These are phyloP conservation scores for Andricus grossulariae DNA, from an alignment of 1,140 invertebrate species.

Conservation along the genomic window DNA sequence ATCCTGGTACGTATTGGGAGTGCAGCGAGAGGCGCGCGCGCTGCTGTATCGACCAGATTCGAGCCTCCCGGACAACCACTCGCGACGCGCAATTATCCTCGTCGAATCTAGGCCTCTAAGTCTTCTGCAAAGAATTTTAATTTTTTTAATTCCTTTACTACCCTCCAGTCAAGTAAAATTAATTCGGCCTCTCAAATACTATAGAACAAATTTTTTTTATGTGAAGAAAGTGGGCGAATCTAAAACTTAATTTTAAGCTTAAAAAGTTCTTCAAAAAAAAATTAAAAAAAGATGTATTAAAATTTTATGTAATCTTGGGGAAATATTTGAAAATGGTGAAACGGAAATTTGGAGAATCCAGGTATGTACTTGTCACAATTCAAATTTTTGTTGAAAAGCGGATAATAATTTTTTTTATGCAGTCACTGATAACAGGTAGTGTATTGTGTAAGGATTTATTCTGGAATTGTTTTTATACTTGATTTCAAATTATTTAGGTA, in stretches of 20 bases:
- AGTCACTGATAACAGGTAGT: no score
- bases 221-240: slow-evolving; percentile 2
- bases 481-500: no score
- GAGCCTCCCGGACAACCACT: slow-evolving; percentile 35
- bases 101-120: slow-evolving; percentile 39
- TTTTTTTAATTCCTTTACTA: background rate
- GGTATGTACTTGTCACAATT: background rate
- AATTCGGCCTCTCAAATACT: background rate
- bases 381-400: background rate
- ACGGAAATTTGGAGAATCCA: background rate
- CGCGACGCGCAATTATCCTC: slow-evolving; percentile 42
- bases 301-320: background rate
- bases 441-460: no score
- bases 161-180: background rate
- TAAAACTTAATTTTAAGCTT: background rate
- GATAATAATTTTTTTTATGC: background rate
- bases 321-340: slow-evolving; percentile 2
- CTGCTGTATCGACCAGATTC: slow-evolving; percentile 45
- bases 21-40: slow-evolving; percentile 44
- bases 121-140: slow-evolving; percentile 11
- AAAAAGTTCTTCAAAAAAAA: background rate
- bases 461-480: no score
- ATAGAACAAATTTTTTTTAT: background rate
- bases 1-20: background rate
- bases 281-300: background rate